Conservation (phyloP, 2,888 invertebrate species). For the Epistrophella euchroma region DNA sequence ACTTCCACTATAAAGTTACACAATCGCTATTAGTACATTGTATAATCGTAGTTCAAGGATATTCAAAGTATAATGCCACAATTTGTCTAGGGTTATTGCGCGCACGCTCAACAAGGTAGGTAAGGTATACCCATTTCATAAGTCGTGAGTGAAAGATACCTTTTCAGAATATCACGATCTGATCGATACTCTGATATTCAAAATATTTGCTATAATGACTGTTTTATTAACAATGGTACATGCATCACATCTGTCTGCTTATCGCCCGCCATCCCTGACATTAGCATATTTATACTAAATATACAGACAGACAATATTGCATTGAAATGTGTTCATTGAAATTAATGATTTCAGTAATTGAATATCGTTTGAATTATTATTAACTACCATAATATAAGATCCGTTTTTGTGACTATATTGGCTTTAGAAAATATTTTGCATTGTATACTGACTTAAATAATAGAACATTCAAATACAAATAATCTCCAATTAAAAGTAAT, state of each 20-base stretch:
- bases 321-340: slow-evolving; percentile 51
- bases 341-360: slow-evolving; percentile 40
- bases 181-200: slow-evolving; percentile 64
- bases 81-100: slow-evolving; percentile 55
- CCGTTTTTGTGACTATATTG: slow-evolving; percentile 27
- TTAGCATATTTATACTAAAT: slow-evolving; percentile 41
- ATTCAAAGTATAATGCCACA: slow-evolving; percentile 45
- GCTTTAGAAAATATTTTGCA: neutral
- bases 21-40: slow-evolving; percentile 42
- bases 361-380: slow-evolving; percentile 25
- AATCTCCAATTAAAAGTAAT: neutral
- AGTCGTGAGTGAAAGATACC: slow-evolving; percentile 69
- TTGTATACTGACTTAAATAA: neutral
- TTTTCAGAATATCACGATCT: slow-evolving; percentile 66
- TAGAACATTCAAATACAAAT: slow-evolving; percentile 1
- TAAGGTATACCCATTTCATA: slow-evolving; percentile 9
- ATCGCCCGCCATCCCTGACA: slow-evolving; percentile 48
- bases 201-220: slow-evolving; percentile 50
- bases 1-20: slow-evolving; percentile 17
- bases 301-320: slow-evolving; percentile 19
- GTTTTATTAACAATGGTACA: slow-evolving; percentile 51
- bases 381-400: slow-evolving; percentile 16
- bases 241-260: slow-evolving; percentile 45
- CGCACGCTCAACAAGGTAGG: neutral
- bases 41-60: slow-evolving; percentile 55